Conservation (phyloP, 2,888 invertebrate species). For the Cremastinae sp. region DNA sequence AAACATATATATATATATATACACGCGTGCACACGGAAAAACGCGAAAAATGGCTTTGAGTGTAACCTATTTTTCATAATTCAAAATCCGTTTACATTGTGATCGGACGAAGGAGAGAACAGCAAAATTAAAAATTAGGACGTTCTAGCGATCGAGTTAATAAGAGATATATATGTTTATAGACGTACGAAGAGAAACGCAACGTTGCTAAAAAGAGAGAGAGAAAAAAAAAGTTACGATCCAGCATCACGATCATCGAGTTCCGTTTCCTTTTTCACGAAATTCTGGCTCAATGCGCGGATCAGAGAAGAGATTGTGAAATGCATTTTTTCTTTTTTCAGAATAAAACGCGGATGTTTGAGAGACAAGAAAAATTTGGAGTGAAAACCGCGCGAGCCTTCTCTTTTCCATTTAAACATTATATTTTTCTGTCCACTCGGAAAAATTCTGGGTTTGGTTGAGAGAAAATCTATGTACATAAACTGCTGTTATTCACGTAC, state of each 20-base stretch:
- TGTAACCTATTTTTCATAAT: constrained; percentile 16
- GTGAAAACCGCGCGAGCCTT: background rate
- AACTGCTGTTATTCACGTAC: constrained; percentile 56
- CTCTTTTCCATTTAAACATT: background rate
- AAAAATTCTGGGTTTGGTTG: no score
- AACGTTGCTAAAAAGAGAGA: no score
- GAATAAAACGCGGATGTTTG: background rate
- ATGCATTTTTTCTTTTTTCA: background rate
- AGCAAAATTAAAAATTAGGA: background rate
- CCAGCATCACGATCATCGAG: no score
- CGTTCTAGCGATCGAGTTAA: constrained; percentile 21
- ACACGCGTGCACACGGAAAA: background rate
- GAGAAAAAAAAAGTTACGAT: background rate
- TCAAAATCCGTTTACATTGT: constrained; percentile 32
- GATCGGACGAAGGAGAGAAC: constrained; percentile 12
- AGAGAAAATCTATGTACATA: constrained; percentile 52
- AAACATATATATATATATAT: no score
- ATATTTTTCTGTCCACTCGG: background rate
- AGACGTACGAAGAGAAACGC: background rate
- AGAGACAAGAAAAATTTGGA: background rate
- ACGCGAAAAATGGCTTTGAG: constrained; percentile 7
- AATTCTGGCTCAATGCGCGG: no score
- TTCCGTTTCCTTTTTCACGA: no score
- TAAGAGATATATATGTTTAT: background rate
- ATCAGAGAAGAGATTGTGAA: background rate